Percentiles rank a stretch among this genome's conserved stretches.
These are phyloP conservation scores for Drosophila anomalata DNA, from an alignment of 2,888 invertebrate genomes.

Conservation along the genomic window DNA sequence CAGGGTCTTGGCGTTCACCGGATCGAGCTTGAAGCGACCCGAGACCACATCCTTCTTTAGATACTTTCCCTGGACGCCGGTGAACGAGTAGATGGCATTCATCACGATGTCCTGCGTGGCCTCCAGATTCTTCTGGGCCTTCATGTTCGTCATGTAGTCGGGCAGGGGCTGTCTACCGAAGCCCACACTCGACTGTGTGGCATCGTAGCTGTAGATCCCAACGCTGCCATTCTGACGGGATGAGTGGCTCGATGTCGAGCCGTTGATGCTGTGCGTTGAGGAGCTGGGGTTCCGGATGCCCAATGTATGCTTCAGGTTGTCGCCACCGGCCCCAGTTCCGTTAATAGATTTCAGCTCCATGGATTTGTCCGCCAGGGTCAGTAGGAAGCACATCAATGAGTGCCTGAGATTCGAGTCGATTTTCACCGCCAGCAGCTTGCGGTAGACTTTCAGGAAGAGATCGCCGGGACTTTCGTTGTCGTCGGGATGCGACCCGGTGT, in stretches of 20 bases:
- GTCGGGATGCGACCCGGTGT: neutral
- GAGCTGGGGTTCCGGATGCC: neutral
- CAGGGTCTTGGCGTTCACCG: slow-evolving; percentile 84
- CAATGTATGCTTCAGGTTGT: neutral
- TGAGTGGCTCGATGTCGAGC: neutral
- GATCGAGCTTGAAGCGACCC: slow-evolving; percentile 87
- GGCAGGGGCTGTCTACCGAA: neutral
- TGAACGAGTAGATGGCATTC: slow-evolving; percentile 93
- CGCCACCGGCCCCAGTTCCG: neutral
- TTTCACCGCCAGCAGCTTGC: neutral
- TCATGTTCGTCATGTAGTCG: neutral
- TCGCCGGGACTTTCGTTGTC: neutral
- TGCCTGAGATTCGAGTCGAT: slow-evolving; percentile 7
- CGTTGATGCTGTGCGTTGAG: neutral
- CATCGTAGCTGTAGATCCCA: neutral
- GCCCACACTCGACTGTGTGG: neutral
- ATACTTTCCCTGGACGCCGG: slow-evolving; percentile 93
- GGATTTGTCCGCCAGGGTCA: neutral
- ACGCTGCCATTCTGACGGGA: slow-evolving; percentile 2
- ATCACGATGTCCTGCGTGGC: slow-evolving; percentile 85
- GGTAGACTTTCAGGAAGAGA: neutral
- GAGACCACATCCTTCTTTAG: slow-evolving; percentile 87
- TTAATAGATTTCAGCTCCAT: neutral
- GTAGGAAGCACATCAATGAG: slow-evolving; percentile 5
- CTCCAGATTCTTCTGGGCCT: neutral